These are phyloP conservation scores for Desmodus rotundus DNA, from an alignment of 2,113 vertebrate species.

Conservation along the genomic window DNA sequence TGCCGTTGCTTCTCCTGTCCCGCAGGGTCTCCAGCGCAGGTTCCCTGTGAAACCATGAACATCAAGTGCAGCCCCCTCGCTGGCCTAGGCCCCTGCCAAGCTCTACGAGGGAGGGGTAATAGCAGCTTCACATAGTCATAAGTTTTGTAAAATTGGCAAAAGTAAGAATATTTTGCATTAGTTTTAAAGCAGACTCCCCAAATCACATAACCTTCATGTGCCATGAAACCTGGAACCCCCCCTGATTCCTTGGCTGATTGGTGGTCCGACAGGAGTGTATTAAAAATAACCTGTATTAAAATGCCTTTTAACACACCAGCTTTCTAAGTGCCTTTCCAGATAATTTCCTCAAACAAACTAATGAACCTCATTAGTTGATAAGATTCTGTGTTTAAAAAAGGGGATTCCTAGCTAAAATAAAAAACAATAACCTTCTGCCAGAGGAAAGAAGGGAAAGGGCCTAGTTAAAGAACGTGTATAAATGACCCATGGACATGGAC, in stretches of 20 bases:
- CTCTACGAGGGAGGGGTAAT: not conserved
- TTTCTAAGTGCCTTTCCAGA: not conserved
- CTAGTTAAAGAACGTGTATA: no score
- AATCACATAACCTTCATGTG: not conserved
- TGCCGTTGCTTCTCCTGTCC: not conserved
- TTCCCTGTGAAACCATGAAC: not conserved
- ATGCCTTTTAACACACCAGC: not conserved
- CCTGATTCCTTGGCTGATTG: not conserved
- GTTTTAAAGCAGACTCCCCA: not conserved
- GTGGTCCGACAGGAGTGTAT: not conserved
- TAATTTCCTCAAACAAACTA: not conserved
- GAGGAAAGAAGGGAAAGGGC: not conserved
- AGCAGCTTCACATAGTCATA: not conserved
- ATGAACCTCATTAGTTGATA: not conserved
- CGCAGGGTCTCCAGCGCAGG: not conserved
- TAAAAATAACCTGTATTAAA: not conserved
- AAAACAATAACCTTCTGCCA: not conserved
- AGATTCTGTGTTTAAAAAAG: slow-evolving; percentile 20
- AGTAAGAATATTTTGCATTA: not conserved
- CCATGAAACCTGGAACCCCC: not conserved
- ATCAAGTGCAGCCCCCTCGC: not conserved
- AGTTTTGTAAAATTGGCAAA: not conserved
- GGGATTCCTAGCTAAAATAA: not conserved
- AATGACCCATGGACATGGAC: no score
- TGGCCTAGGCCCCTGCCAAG: not conserved